These are phyloP conservation scores for Aporrectodea caliginosa DNA, from an alignment of 1,140 invertebrate species.

Conservation along the genomic window DNA sequence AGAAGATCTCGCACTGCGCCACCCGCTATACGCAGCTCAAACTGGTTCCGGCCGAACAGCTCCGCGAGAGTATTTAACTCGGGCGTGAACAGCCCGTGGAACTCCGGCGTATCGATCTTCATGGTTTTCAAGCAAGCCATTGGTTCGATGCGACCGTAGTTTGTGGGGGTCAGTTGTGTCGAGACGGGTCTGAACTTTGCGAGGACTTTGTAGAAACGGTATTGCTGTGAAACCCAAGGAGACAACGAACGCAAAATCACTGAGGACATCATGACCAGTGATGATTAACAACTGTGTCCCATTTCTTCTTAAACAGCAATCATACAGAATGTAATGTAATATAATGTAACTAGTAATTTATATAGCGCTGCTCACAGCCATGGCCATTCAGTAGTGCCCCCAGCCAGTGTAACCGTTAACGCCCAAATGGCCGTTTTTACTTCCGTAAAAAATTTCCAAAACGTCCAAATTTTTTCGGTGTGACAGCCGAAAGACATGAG, in stretches of 20 bases:
- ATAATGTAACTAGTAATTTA: too few relatives aligned
- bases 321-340: too few relatives aligned
- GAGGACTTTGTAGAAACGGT: not conserved
- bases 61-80: constrained; percentile 67
- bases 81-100: constrained; percentile 75
- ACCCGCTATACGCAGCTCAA: constrained; percentile 87
- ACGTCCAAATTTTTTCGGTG: too few relatives aligned
- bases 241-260: not conserved
- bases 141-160: not conserved
- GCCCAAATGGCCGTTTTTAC: too few relatives aligned
- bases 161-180: not conserved
- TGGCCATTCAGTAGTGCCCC: too few relatives aligned
- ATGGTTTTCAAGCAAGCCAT: constrained; percentile 41
- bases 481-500: too few relatives aligned
- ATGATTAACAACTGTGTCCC: too few relatives aligned
- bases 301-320: too few relatives aligned
- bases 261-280: not conserved
- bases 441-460: too few relatives aligned
- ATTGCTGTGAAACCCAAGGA: not conserved
- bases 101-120: constrained; percentile 59
- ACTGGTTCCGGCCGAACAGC: constrained; percentile 76
- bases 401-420: too few relatives aligned
- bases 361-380: too few relatives aligned
- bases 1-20: constrained; percentile 92
- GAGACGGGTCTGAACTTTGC: not conserved